Percentiles rank a stretch among this genome's conserved stretches.
Conservation (phyloP, 2,888 invertebrate species). For the Tetragnatha montana region DNA sequence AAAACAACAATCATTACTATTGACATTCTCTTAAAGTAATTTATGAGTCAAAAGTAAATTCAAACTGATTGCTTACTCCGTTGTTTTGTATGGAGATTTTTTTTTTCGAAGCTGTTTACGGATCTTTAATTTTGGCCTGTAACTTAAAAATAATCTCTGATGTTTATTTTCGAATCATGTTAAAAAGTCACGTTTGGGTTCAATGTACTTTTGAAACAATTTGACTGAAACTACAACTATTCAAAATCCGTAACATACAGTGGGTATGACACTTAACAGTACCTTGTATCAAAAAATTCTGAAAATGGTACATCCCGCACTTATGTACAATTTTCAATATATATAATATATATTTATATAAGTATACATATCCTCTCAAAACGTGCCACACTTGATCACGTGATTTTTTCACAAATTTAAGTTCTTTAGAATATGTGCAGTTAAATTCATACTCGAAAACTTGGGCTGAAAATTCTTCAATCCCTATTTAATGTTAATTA, state of each 20-base stretch:
- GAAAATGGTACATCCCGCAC: slow-evolving; percentile 64
- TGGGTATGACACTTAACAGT: slow-evolving; percentile 67
- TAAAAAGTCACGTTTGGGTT: slow-evolving; percentile 50
- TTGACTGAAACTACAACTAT: slow-evolving; percentile 69
- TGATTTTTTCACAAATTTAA: slow-evolving; percentile 21
- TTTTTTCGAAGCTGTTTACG: neutral
- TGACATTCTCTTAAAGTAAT: too few relatives aligned
- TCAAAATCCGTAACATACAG: slow-evolving; percentile 66
- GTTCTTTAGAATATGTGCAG: neutral
- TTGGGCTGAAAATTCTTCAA: neutral
- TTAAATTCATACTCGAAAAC: neutral
- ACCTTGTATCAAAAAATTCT: slow-evolving; percentile 70
- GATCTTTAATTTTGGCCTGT: neutral
- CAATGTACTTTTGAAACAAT: slow-evolving; percentile 57
- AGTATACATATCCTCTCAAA: slow-evolving; percentile 63
- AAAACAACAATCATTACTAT: too few relatives aligned
- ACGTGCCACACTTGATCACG: slow-evolving; percentile 52
- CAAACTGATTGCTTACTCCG: too few relatives aligned
- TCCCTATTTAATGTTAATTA: neutral
- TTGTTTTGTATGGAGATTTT: neutral
- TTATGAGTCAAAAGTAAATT: too few relatives aligned
- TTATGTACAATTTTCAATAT: slow-evolving; percentile 65
- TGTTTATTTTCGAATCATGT: slow-evolving; percentile 11
- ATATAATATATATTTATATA: slow-evolving; percentile 67
- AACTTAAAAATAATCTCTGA: slow-evolving; percentile 25